Evolutionary conservation across 2,888 invertebrate genomes (phyloP).

Genomic region (Aricia artaxerxes): DNA sequence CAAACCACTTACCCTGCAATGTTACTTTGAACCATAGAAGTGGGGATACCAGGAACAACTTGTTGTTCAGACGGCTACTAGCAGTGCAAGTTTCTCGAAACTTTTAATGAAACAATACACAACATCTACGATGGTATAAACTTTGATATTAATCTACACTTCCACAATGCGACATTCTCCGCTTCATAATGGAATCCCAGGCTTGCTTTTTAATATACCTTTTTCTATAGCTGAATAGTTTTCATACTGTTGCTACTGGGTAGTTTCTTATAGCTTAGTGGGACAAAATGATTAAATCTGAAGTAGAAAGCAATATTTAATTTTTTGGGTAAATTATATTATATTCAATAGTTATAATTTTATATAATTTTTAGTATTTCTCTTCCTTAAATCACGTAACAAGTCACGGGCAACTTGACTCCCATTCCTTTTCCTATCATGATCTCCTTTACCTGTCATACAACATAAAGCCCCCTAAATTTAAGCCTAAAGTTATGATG

Average conservation of each 20-base stretch:
- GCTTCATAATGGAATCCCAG: not conserved
- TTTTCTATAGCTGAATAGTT: not conserved
- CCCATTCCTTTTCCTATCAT: no score
- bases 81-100: not conserved
- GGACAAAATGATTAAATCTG: not conserved
- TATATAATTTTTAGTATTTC: no score
- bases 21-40: not conserved
- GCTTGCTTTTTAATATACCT: not conserved
- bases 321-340: not conserved
- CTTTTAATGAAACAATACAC: constrained; percentile 17
- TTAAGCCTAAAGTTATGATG: no score
- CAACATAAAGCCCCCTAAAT: no score
- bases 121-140: constrained; percentile 4
- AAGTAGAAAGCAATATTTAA: not conserved
- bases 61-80: not conserved
- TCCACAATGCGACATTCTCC: not conserved
- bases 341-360: not conserved
- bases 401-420: no score
- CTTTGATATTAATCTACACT: constrained; percentile 16
- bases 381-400: no score
- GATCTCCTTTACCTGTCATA: no score
- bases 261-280: not conserved
- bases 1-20: not conserved
- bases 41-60: not conserved
- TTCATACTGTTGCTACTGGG: not conserved